Base-by-base conservation (phyloP, 2,888 invertebrate species). In the Strigamia maritima region DNA sequence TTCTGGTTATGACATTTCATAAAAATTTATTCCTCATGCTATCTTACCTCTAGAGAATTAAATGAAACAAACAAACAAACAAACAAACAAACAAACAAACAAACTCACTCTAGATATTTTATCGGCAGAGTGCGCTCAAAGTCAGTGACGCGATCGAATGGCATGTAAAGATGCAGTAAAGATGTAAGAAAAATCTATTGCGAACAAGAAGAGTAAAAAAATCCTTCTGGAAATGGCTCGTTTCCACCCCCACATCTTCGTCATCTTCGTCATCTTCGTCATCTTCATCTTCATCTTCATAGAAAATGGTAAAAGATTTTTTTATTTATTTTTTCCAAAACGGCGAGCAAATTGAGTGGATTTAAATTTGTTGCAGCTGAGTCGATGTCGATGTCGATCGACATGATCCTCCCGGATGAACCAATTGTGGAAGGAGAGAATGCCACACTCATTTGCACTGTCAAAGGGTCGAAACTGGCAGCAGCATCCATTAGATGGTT, bases 401-500 rank as follows among this genome's bases (percentile, higher is more conserved):
- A 65, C 2, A 65, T 65, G 65, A 10, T 28, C 4, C 65, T 65
- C 1, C 65, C 65, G 8, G 16, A 7, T 26, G 65, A 65, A 14
- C 14, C 26, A 12, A 26, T 65, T 2, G 28, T 65, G 24, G 65
- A 65, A 14, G 65, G 65, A 1, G 28, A 8, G 16, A 65, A 65
- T 12, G 65, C 26, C 26, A 65, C 65, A 26, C 65, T 65, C 65
- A 12, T 14, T 3, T 65, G 65, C 65, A 26, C 65, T 14, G 65
- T 65, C 10, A 65, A 3, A 14, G 28, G 28, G 10, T 65, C 65
- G 28, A 24, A 26, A 10, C 65, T 28, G 14, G 65, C 65, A 26
- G 65, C 65, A 65, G 65, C 65, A 65, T 65, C 65, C 65, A 65
- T 65, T 65, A 65, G 26, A 24, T 65, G 65, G 65, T 65, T 65